These are phyloP conservation scores for Laothoe populi DNA, from an alignment of 2,888 invertebrate genomes.

Conservation along the genomic window DNA sequence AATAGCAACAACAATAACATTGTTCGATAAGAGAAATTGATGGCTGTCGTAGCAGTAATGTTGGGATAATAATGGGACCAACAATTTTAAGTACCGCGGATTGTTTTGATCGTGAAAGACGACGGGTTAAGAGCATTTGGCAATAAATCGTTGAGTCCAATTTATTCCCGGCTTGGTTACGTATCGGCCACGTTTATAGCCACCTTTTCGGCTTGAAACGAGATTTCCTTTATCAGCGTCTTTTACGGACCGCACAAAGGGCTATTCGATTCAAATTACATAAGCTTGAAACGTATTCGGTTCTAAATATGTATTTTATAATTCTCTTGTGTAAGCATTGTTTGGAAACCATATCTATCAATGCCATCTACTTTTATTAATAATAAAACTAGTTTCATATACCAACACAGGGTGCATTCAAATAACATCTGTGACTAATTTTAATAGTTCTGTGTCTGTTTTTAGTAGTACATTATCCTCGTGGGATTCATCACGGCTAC, in stretches of 20 bases:
- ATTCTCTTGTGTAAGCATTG: not conserved
- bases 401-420: not conserved
- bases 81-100: slow-evolving; percentile 60
- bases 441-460: slow-evolving; percentile 23
- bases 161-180: slow-evolving; percentile 74
- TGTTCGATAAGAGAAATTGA: slow-evolving; percentile 9
- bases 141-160: slow-evolving; percentile 78
- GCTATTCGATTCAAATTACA: slow-evolving; percentile 70
- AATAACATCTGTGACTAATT: slow-evolving; percentile 10
- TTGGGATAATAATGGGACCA: slow-evolving; percentile 33
- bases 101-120: slow-evolving; percentile 55
- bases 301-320: slow-evolving; percentile 33
- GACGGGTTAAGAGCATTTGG: slow-evolving; percentile 79
- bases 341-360: not conserved
- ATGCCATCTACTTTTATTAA: not conserved
- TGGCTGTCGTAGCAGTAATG: not conserved
- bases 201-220: slow-evolving; percentile 65
- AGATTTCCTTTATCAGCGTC: slow-evolving; percentile 67
- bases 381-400: not conserved
- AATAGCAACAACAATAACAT: slow-evolving; percentile 17
- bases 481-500: slow-evolving; percentile 28
- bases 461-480: slow-evolving; percentile 26
- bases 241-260: slow-evolving; percentile 65
- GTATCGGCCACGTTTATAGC: slow-evolving; percentile 69
- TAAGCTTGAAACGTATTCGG: slow-evolving; percentile 28